A percentile compares a stretch with the other conserved stretches of the same genome.
phyloP scores from a whole-genome alignment of 2,113 vertebrate genomes.

The Nothoprocta perdicaria region DNA sequence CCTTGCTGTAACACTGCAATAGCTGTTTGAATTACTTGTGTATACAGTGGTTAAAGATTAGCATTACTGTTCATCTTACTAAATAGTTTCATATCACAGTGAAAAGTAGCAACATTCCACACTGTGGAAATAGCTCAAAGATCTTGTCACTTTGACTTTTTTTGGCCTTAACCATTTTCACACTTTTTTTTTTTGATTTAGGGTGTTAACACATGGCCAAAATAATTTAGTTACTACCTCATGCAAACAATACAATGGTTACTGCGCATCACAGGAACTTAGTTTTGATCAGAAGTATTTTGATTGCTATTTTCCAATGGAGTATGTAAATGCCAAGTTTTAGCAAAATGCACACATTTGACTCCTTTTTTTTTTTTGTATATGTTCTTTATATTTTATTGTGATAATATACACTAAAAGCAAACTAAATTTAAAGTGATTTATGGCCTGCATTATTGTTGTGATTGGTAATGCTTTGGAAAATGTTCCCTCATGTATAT shows the following conservation, averaged over 20 bases:
- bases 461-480: conserved; percentile 80
- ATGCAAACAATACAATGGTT: conserved; percentile 79
- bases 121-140: conserved; percentile 63
- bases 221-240: conserved; percentile 89
- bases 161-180: conserved; percentile 79
- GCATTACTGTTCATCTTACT: conserved; percentile 53
- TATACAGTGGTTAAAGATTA: conserved; percentile 60
- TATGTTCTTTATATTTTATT: conserved; percentile 81
- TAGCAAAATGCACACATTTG: conserved; percentile 75
- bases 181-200: conserved; percentile 70
- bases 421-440: conserved; percentile 79
- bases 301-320: conserved; percentile 75
- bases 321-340: conserved; percentile 77
- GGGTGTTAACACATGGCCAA: conserved; percentile 80
- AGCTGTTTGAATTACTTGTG: conserved; percentile 62
- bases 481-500: conserved; percentile 83
- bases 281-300: conserved; percentile 75
- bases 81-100: conserved; percentile 63
- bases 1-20: conserved; percentile 65
- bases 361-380: conserved; percentile 72
- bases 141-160: conserved; percentile 67
- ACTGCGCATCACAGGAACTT: conserved; percentile 77
- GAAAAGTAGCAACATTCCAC: conserved; percentile 75
- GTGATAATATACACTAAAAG: conserved; percentile 80
- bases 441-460: conserved; percentile 79